phyloP scores from a whole-genome alignment of 2,888 invertebrate genomes.

The Leptinotarsa tumamoca region DNA sequence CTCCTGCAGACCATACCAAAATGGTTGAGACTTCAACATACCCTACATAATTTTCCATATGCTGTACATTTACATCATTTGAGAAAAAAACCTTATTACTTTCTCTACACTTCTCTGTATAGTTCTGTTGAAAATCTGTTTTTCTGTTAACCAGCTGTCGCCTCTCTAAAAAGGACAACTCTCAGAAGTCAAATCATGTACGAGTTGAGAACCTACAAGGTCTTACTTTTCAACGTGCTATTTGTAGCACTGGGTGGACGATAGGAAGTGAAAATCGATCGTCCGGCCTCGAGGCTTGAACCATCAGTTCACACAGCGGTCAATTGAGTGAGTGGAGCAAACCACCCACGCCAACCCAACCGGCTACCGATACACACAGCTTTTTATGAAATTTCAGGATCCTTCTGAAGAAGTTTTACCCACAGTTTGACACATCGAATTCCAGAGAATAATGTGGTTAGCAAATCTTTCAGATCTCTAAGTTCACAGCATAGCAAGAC shows the following conservation, averaged over 20 bases:
- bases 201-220: too few species aligned
- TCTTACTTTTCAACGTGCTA: too few species aligned
- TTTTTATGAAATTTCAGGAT: conserved; percentile 33
- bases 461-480: conserved; percentile 23
- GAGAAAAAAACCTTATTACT: not conserved
- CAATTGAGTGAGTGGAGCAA: too few species aligned
- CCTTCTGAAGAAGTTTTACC: conserved; percentile 40
- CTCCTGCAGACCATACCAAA: conserved; percentile 23
- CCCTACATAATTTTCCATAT: conserved; percentile 27
- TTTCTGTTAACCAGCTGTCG: too few species aligned
- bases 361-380: conserved; percentile 37
- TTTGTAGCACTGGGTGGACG: too few species aligned
- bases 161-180: too few species aligned
- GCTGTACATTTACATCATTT: conserved; percentile 30
- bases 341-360: too few species aligned
- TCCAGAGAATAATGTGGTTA: conserved; percentile 34
- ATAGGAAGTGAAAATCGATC: too few species aligned
- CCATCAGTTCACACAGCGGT: too few species aligned
- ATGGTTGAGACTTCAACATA: conserved; percentile 35
- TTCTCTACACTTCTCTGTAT: conserved; percentile 36
- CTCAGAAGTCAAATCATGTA: too few species aligned
- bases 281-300: too few species aligned
- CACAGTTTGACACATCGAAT: conserved; percentile 29
- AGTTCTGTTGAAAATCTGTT: not conserved
- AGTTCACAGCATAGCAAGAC: conserved; percentile 36